Evolutionary conservation across 2,113 vertebrate genomes (phyloP), one percentile per base, ranked within the genome.

Genomic region (Agapornis roseicollis): DNA sequence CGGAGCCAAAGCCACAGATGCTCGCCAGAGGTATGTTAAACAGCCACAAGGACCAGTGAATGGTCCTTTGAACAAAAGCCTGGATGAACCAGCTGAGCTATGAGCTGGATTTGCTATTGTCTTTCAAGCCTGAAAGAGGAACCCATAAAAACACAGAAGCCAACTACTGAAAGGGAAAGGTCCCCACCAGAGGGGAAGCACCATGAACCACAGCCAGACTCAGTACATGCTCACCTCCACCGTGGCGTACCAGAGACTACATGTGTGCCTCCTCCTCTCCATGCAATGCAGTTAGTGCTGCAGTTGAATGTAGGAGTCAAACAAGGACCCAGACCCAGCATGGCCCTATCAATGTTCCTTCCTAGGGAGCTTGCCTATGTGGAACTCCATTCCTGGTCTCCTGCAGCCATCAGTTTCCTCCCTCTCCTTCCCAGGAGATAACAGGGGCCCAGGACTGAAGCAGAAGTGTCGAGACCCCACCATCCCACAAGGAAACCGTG

Each of bases 281-380:
- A 6, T 1, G 8, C 33, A 56, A 7, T 2, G 29, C 47, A 35
- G 12, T 11, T 13, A 12, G 10, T 61, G 72, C 55, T 17, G 12
- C 3, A 60, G 65, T 1, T 24, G 42, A 64, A 60, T 7, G 11
- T 22, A 66, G 69, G 50, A 61, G 12, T 2, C 65, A 18, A 61
- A 63, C 20, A 50, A 55, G 53, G 39, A 16, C 20, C 13, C 89
- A 73, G 39, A 31, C 37, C n/a, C 64, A 58, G 13, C 60, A 31
- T 1, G 3, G n/a, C 9, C n/a, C 58, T 11, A 16, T 3, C n/a
- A 14, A 2, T 5, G 5, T 31, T 46, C 29, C 19, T 8, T 53
- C 56, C 33, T 58, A 58, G 10, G 46, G 28, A 86, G 28, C n/a
- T 18, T 80, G 53, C 58, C 46, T 27, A 7, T 3, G 0, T 6